A percentile compares a stretch with the other conserved stretches of the same genome.
These are phyloP conservation scores for Fistularia tabacaria DNA, from an alignment of 2,797 vertebrate genomes.

Conservation along the genomic window DNA sequence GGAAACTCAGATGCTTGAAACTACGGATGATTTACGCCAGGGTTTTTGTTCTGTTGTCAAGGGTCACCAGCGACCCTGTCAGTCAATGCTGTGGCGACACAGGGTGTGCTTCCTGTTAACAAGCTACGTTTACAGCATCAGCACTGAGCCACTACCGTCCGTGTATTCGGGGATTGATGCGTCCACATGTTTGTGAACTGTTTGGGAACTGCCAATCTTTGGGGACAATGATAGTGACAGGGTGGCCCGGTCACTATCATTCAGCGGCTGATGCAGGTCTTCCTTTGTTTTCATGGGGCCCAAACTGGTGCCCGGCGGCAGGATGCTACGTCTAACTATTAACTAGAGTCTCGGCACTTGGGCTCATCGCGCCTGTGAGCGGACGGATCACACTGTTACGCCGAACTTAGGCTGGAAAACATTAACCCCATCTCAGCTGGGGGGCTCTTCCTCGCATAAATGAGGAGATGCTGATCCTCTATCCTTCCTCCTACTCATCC, in stretches of 20 bases:
- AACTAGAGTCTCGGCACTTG: conserved; percentile 51
- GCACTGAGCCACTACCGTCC: conserved; percentile 64
- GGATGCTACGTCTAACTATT: conserved; percentile 74
- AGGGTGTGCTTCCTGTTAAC: conserved; percentile 75
- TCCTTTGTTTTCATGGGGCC: conserved; percentile 58
- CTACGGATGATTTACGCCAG: too few species aligned
- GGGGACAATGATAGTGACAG: conserved; percentile 52
- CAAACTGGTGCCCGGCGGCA: conserved; percentile 55
- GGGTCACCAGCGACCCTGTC: conserved; percentile 67
- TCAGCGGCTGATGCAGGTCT: conserved; percentile 50
- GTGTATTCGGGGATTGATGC: conserved; percentile 68
- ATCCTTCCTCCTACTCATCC: conserved; percentile 68
- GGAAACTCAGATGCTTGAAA: too few species aligned
- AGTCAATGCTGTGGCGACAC: conserved; percentile 62
- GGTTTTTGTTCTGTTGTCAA: conserved; percentile 28
- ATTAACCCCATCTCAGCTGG: conserved; percentile 67
- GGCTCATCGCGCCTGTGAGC: conserved; percentile 19
- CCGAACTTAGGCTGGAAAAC: conserved; percentile 44
- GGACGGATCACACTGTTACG: conserved; percentile 44
- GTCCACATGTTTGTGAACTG: conserved; percentile 58
- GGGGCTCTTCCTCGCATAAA: conserved; percentile 63
- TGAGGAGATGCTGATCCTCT: conserved; percentile 60
- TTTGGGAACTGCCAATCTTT: conserved; percentile 61
- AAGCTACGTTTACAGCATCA: conserved; percentile 72
- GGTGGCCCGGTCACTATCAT: conserved; percentile 27